phyloP scores from a whole-genome alignment of 2,888 invertebrate species.

The Amaurobius ferox region DNA sequence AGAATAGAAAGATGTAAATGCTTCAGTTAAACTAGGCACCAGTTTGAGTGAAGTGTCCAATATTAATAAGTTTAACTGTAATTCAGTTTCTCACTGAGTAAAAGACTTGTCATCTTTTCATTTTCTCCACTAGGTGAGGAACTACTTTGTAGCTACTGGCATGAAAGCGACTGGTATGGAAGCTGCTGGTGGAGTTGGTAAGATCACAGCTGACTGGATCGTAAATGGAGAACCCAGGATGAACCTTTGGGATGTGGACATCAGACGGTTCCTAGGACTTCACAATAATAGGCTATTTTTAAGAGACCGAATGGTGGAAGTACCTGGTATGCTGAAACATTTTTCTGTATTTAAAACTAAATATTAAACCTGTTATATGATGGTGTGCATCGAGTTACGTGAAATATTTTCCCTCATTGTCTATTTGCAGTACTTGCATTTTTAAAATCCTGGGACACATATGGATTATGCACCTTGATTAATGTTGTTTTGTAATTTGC shows the following conservation, averaged over 20 bases:
- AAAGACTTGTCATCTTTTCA: background rate
- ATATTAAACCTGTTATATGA: no score
- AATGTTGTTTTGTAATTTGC: no score
- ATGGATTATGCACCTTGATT: no score
- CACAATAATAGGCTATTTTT: constrained; percentile 97
- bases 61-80: no score
- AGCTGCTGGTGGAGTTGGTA: constrained; percentile 96
- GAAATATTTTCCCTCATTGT: no score
- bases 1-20: no score
- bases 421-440: no score
- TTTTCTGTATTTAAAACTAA: background rate
- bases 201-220: constrained; percentile 89
- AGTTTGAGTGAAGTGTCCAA: no score
- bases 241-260: constrained; percentile 92
- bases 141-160: constrained; percentile 95
- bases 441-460: no score
- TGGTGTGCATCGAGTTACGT: no score
- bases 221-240: constrained; percentile 87
- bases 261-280: constrained; percentile 91
- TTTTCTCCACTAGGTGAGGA: constrained; percentile 82
- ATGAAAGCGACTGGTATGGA: constrained; percentile 98
- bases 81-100: no score
- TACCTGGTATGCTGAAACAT: constrained; percentile 83
- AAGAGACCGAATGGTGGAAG: constrained; percentile 92
- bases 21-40: no score